Evolutionary conservation across 1,140 invertebrate genomes (phyloP).

Genomic region (Cydia fagiglandana): DNA sequence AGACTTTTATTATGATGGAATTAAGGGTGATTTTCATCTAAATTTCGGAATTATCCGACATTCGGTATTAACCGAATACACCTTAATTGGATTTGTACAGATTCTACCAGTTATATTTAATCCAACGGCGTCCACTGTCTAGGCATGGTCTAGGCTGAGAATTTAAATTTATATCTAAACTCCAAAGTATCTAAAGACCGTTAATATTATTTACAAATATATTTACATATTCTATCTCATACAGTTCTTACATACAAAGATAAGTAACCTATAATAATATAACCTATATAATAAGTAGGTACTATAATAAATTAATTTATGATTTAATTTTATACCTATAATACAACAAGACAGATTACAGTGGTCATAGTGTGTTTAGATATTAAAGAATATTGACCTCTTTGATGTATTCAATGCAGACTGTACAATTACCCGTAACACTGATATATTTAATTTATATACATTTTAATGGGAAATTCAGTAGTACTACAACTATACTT

Average conservation of each 20-base stretch:
- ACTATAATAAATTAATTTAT: constrained; percentile 12
- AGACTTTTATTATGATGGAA: too few species aligned
- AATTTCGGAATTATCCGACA: too few species aligned
- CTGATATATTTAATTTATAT: constrained; percentile 6
- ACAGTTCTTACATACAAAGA: neutral
- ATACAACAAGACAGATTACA: constrained; percentile 4
- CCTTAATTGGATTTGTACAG: constrained; percentile 11
- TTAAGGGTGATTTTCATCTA: too few species aligned
- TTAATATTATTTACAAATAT: constrained; percentile 1
- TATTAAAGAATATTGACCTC: neutral
- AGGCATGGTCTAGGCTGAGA: neutral
- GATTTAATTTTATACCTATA: neutral
- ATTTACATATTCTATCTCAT: constrained; percentile 2
- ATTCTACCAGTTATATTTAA: constrained; percentile 7
- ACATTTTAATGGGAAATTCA: neutral
- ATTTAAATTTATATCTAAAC: neutral
- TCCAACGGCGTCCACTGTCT: neutral
- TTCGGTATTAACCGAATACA: too few species aligned
- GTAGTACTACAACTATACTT: neutral
- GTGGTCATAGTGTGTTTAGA: neutral
- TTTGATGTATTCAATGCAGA: neutral
- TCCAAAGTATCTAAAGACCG: neutral
- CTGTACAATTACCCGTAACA: constrained; percentile 26
- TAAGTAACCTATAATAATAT: neutral
- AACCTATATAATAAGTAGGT: neutral